Evolutionary conservation across 2,113 vertebrate species (phyloP).

Genomic region (Erinaceus europaeus): DNA sequence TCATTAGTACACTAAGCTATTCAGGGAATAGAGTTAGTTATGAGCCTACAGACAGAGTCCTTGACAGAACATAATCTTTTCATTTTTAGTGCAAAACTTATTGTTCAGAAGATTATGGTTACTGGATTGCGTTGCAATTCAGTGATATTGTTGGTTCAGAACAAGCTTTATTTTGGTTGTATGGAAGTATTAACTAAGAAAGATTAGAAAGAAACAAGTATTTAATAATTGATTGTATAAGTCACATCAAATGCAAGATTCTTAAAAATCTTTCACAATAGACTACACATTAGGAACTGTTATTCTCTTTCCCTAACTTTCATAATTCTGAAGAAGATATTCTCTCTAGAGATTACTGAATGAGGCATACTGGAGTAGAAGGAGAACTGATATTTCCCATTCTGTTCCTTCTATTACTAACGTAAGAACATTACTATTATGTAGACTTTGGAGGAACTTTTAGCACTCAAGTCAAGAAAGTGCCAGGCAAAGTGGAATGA

Average conservation of each 20-base stretch:
- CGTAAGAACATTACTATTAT: neutral
- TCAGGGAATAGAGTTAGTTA: neutral
- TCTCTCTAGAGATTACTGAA: neutral
- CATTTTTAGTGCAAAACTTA: neutral
- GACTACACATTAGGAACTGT: neutral
- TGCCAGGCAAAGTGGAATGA: neutral
- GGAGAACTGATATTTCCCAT: neutral
- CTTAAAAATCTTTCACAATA: neutral
- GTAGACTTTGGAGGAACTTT: neutral
- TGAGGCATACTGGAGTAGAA: neutral
- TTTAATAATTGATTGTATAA: neutral
- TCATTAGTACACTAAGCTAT: neutral
- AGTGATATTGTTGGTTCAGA: neutral
- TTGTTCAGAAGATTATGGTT: neutral
- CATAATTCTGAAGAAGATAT: neutral
- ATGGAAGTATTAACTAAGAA: neutral
- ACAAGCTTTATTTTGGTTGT: conserved; percentile 17
- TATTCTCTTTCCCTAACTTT: neutral
- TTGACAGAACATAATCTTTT: neutral
- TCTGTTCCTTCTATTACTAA: neutral
- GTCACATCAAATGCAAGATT: neutral
- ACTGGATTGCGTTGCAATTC: neutral
- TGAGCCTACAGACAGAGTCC: neutral
- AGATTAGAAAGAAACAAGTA: neutral
- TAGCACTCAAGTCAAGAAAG: neutral